phyloP scores from a whole-genome alignment of 2,888 invertebrate species.

The Thelaira solivaga region DNA sequence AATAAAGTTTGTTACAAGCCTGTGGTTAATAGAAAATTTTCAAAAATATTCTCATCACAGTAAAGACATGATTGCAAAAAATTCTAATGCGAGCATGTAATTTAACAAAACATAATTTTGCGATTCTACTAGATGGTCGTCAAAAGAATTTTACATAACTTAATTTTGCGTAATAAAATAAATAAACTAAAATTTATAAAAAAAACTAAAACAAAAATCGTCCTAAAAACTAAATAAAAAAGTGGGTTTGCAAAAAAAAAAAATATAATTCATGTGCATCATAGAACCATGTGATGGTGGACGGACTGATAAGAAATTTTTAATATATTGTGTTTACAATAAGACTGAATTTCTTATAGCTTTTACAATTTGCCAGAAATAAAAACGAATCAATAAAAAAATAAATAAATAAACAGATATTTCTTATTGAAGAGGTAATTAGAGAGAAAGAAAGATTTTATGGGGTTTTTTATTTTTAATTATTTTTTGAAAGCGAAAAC shows the following conservation, averaged over 20 bases:
- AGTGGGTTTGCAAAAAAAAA: not conserved
- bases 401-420: not conserved
- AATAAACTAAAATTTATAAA: no score
- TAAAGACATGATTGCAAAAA: no score
- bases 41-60: no score
- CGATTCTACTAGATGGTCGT: no score
- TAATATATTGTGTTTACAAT: not conserved
- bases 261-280: conserved; percentile 10
- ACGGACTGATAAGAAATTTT: conserved; percentile 26
- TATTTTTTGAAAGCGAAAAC: not conserved
- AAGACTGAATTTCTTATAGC: not conserved
- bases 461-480: not conserved
- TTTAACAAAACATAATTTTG: no score
- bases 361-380: not conserved
- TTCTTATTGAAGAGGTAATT: not conserved
- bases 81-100: no score
- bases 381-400: not conserved
- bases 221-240: not conserved
- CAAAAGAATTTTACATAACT: no score
- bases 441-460: not conserved
- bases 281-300: not conserved
- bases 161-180: no score
- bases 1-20: no score
- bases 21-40: no score
- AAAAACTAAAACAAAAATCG: not conserved